Evolutionary conservation across 2,888 invertebrate genomes (phyloP).

Genomic region (Halictus quadricinctus): DNA sequence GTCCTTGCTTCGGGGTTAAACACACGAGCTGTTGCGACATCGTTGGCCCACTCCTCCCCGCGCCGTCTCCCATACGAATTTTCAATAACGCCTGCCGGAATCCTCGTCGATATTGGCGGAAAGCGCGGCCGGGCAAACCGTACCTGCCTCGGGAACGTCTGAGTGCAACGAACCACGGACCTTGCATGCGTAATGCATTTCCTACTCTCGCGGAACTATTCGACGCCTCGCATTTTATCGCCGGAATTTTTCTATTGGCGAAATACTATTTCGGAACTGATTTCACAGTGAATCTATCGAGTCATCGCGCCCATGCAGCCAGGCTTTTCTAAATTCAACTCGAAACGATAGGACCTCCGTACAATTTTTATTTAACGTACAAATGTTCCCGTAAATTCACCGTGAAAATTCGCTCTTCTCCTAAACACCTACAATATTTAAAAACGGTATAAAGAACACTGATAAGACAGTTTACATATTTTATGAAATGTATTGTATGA

Average conservation of each 20-base stretch:
- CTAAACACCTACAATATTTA: background rate
- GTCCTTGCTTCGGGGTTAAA: slow-evolving; percentile 59
- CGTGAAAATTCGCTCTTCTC: background rate
- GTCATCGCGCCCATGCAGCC: background rate
- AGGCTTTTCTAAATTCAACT: background rate
- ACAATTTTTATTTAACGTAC: background rate
- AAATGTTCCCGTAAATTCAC: background rate
- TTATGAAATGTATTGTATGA: too few species aligned
- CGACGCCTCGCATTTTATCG: background rate
- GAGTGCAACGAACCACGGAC: slow-evolving; percentile 15
- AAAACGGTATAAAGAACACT: background rate
- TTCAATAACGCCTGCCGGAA: slow-evolving; percentile 63
- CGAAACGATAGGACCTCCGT: background rate
- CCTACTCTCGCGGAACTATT: background rate
- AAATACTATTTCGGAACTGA: slow-evolving; percentile 10
- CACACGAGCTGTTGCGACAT: slow-evolving; percentile 53
- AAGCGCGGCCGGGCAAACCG: slow-evolving; percentile 34
- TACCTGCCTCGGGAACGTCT: slow-evolving; percentile 14
- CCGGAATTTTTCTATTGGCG: background rate
- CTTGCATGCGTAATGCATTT: slow-evolving; percentile 18
- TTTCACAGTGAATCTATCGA: background rate
- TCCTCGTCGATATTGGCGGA: slow-evolving; percentile 50
- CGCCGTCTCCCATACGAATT: slow-evolving; percentile 55
- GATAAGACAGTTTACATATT: too few species aligned
- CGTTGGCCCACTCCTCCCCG: slow-evolving; percentile 22